These are phyloP conservation scores for Patagioenas fasciata DNA, from an alignment of 2,113 vertebrate species.

Conservation along the genomic window DNA sequence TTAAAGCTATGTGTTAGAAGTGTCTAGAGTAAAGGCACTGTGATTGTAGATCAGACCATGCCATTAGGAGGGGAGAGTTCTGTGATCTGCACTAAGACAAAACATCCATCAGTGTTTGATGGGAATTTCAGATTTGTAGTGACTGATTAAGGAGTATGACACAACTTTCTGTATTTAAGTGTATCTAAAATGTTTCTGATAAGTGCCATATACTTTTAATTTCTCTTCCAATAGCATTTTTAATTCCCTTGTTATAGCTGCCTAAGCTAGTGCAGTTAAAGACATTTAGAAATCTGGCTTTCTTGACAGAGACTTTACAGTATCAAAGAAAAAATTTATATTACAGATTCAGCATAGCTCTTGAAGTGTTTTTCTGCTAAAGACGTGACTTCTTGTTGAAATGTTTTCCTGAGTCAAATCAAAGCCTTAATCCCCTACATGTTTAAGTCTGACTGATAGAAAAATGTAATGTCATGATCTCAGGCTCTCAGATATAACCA, in stretches of 20 bases:
- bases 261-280: neutral
- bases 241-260: neutral
- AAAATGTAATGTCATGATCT: neutral
- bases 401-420: constrained; percentile 27
- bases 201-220: neutral
- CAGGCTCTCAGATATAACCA: neutral
- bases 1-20: neutral
- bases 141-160: neutral
- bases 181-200: neutral
- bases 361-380: constrained; percentile 3
- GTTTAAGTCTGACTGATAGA: neutral
- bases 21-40: neutral
- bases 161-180: neutral
- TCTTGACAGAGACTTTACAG: neutral
- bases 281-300: neutral
- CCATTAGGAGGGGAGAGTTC: neutral
- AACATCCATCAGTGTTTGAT: neutral
- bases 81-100: neutral
- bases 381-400: neutral
- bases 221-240: neutral
- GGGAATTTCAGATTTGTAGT: neutral
- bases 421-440: neutral
- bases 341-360: neutral
- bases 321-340: neutral
- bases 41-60: neutral